Conservation (phyloP, 2,797 vertebrate genomes). For the Phoxinus dragarum region DNA sequence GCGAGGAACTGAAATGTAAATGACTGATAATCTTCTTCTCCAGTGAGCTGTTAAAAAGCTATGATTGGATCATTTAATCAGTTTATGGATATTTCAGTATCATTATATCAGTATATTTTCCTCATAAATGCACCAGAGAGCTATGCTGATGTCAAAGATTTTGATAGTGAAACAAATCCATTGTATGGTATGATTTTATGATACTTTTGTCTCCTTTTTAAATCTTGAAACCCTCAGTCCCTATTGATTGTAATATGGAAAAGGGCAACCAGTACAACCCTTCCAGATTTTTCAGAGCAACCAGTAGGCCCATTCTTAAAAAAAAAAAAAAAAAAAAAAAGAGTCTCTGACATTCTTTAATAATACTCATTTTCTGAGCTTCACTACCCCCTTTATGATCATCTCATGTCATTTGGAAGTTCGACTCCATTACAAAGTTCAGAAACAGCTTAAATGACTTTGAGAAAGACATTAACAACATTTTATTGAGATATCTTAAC, state of each 20-base stretch:
- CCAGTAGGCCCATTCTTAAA: neutral
- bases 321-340: no score
- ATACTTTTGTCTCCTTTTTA: neutral
- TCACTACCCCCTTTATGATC: neutral
- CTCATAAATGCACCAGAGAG: neutral
- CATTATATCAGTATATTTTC: neutral
- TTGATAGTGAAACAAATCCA: neutral
- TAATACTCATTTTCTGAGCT: neutral
- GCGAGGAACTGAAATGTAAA: neutral
- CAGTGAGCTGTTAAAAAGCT: neutral
- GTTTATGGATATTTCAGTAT: no score
- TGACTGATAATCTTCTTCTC: neutral
- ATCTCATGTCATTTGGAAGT: neutral
- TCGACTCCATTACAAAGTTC: conserved; percentile 6
- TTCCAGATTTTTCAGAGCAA: neutral
- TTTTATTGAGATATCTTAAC: neutral
- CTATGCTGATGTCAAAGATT: neutral
- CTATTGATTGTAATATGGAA: neutral
- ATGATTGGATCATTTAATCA: neutral
- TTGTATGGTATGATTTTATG: neutral
- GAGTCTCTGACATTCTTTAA: neutral
- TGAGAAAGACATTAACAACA: neutral
- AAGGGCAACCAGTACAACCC: neutral
- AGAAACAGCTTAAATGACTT: neutral
- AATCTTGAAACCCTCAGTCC: neutral